Evolutionary conservation across 2,888 invertebrate genomes (phyloP).

Genomic region (Scaptomyza flava): DNA sequence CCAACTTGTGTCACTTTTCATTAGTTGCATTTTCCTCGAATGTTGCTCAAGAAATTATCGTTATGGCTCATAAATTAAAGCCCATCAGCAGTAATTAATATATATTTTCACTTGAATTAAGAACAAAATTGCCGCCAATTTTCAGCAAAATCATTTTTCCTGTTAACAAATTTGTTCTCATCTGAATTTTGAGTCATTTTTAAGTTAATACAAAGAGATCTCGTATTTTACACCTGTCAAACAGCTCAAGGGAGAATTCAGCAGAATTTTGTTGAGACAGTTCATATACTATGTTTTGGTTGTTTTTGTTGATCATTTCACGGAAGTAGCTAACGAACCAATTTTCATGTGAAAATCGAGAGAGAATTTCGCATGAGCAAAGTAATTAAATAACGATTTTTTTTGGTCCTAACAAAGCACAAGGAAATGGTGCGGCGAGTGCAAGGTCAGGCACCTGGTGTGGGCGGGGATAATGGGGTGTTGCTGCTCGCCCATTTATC

Average conservation of each 20-base stretch:
- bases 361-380: slow-evolving; percentile 20
- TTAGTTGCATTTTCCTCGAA: slow-evolving; percentile 2
- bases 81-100: slow-evolving; percentile 12
- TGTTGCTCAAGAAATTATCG: slow-evolving; percentile 8
- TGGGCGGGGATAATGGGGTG: slow-evolving; percentile 13
- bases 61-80: slow-evolving; percentile 16
- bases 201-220: slow-evolving; percentile 15
- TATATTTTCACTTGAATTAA: slow-evolving; percentile 34
- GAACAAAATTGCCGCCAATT: slow-evolving; percentile 4
- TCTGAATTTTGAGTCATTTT: slow-evolving; percentile 35
- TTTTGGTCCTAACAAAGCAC: slow-evolving; percentile 55
- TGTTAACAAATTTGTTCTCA: slow-evolving; percentile 19
- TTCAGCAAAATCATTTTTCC: slow-evolving; percentile 33
- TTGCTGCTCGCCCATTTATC: slow-evolving; percentile 64
- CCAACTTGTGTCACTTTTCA: slow-evolving; percentile 2
- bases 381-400: slow-evolving; percentile 25
- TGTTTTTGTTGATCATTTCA: slow-evolving; percentile 15
- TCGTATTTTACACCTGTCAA: slow-evolving; percentile 51
- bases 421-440: slow-evolving; percentile 50
- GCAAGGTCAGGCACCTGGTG: slow-evolving; percentile 63
- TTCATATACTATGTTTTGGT: slow-evolving; percentile 12
- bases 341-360: slow-evolving; percentile 51
- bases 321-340: slow-evolving; percentile 46
- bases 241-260: slow-evolving; percentile 25
- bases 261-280: slow-evolving; percentile 20